Base-by-base conservation (phyloP, 2,888 invertebrate species). In the Imbricaverruca yamaguchii region DNA sequence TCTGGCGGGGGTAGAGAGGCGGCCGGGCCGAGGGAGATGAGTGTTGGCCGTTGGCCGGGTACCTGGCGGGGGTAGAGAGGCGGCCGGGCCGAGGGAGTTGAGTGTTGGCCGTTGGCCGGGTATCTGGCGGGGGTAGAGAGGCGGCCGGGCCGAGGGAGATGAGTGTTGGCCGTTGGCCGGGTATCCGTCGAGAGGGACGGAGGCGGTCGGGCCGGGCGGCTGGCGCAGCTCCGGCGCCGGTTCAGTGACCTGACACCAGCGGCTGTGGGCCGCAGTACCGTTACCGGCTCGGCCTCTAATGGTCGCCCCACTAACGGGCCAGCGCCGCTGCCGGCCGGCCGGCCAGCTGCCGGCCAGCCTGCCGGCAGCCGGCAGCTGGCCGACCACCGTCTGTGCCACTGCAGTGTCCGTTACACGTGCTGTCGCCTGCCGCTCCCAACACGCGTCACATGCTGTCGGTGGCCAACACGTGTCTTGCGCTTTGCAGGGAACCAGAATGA, bases 401-500 rank as follows among this genome's bases (percentile, higher is more conserved):
- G 18, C 39, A 39, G 69, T 55, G 74, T 21, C 6, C 74, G 21
- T 39, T 39, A 39, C 53, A 21, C 18, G 53, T 74, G 74, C 21
- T 55, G 15, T 55, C 8, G 18, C 15, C 39, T 15, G 12, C 69
- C 69, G 39, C 6, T 39, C 11, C n/a, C 2, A 3, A 7, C 39
- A 21, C 15, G 15, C 25, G 15, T 23, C 18, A 10, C 23, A 21
- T 2, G 53, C 53, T 18, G 21, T 6, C 74, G 15, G 11, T 13
- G 11, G 39, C 69, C 18, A 12, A 18, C 53, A 8, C 11, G 18
- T 15, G 9, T 21, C 10, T 10, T 9, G 53, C 74, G 74, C 74
- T 74, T 53, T 53, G 53, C 74, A 74, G 74, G 55, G 8, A 55
- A 15, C 74, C 74, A 74, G 21, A 55, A 74, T 74, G 74, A 74